phyloP scores from a whole-genome alignment of 2,113 vertebrate genomes.

The Lanius ludovicianus region DNA sequence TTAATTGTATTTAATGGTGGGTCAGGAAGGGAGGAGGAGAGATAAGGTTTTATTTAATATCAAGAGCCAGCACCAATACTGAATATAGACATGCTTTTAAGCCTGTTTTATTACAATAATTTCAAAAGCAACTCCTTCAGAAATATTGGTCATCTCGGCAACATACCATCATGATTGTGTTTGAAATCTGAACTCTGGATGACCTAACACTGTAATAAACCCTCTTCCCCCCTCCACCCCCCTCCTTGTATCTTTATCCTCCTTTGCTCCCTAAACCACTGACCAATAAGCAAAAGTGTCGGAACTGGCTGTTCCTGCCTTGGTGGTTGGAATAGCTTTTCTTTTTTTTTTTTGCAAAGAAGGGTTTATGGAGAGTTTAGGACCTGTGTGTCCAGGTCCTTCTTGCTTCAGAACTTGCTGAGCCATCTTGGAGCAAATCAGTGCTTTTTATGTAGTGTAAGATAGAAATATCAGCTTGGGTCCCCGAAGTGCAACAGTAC shows the following conservation, averaged over 20 bases:
- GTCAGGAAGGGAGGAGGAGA: background rate
- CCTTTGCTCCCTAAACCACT: background rate
- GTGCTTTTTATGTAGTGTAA: background rate
- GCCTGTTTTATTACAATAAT: background rate
- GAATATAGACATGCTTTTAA: background rate
- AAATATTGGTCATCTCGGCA: background rate
- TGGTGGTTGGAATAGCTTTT: background rate
- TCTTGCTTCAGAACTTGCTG: background rate
- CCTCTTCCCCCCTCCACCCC: accelerated
- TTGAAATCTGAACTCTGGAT: background rate
- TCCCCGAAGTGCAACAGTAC: background rate
- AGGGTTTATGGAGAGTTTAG: background rate
- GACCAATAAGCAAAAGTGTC: background rate
- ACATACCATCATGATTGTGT: background rate
- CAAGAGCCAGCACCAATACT: background rate
- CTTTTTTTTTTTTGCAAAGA: background rate
- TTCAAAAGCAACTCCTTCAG: background rate
- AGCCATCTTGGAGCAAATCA: background rate
- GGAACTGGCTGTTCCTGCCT: background rate
- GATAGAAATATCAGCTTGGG: accelerated
- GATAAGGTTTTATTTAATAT: constrained; percentile 17
- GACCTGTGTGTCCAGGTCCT: background rate
- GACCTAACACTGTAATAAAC: background rate
- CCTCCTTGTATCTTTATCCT: background rate
- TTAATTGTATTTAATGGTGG: constrained; percentile 12